A percentile compares a stretch with the other conserved stretches of the same genome.
phyloP scores from a whole-genome alignment of 2,113 vertebrate genomes.

The Smithornis capensis region DNA sequence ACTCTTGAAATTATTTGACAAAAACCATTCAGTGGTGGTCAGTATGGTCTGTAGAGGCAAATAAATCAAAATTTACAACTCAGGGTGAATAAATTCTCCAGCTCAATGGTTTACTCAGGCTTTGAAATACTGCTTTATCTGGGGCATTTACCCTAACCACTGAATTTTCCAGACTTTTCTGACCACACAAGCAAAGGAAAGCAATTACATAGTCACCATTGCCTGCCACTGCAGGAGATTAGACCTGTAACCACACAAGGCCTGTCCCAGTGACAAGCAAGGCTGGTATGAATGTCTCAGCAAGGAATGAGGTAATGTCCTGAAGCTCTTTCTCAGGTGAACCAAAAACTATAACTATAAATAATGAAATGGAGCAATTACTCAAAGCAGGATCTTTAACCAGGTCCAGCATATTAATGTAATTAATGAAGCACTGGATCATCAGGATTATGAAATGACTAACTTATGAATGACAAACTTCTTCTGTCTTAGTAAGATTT shows the following conservation, averaged over 20 bases:
- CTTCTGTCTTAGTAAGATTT: neutral
- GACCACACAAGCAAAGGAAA: neutral
- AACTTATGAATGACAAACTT: neutral
- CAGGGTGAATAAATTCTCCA: neutral
- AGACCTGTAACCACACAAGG: neutral
- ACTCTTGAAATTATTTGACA: neutral
- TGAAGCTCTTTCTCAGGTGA: neutral
- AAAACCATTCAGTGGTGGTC: neutral
- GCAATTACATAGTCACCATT: neutral
- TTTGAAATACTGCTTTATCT: neutral
- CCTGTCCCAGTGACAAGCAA: neutral
- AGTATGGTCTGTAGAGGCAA: neutral
- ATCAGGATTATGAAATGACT: neutral
- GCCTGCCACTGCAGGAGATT: neutral
- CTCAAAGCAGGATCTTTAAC: neutral
- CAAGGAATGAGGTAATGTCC: neutral
- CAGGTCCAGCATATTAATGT: neutral
- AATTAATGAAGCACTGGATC: neutral
- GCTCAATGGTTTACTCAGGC: neutral
- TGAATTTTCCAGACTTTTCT: neutral
- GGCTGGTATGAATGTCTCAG: neutral
- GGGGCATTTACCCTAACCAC: neutral
- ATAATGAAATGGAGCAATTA: neutral
- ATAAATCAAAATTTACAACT: neutral
- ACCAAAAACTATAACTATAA: neutral